Evolutionary conservation across 2,888 invertebrate genomes (phyloP), one percentile per base, ranked within the genome.

Genomic region (Oscheius sp.): DNA sequence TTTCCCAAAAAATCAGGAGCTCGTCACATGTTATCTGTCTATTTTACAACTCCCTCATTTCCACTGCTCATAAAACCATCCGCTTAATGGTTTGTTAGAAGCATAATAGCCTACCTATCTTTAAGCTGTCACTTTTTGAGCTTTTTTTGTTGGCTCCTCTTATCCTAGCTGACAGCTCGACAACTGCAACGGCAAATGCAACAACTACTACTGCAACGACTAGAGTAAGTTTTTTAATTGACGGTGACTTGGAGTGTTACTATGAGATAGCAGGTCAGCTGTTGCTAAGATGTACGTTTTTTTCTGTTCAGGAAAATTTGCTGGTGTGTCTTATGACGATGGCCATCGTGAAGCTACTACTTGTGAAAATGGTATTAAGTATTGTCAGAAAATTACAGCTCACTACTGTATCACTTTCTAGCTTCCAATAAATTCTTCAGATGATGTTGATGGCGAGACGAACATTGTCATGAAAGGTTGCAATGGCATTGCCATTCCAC

Each of bases 1-100:
- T 12, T 6, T 12, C 20, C 41, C 14, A 14, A 14, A 41, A 59
- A 59, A 59, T 41, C 44, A 38, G 44, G 24, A 59, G 59, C 20
- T 44, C 59, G 59, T 59, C 59, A 59, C n/a, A 28, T 44, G 44
- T 59, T 59, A 59, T 59, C 59, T n/a, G 17, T n/a, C n/a, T 56
- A 14, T 59, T 59, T 59, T 59, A 59, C 59, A 59, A 41, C 59
- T 38, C 41, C 36, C 59, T 59, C 59, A 17, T 41, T 41, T 30
- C 32, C 22, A 22, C 54, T 59, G 59, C 44, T 20, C 44, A 44
- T 59, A 59, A 59, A 59, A 41, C 59, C 33, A 17, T 54, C 32
- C 33, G 14, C 2, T 33, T 47, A 17, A 54, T 54, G 54, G 54
- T 54, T 33, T 30, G 54, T 30, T 33, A 22, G 33, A 50, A n/a